Conservation (phyloP, 1,140 invertebrate genomes). For the Euura lappo region DNA sequence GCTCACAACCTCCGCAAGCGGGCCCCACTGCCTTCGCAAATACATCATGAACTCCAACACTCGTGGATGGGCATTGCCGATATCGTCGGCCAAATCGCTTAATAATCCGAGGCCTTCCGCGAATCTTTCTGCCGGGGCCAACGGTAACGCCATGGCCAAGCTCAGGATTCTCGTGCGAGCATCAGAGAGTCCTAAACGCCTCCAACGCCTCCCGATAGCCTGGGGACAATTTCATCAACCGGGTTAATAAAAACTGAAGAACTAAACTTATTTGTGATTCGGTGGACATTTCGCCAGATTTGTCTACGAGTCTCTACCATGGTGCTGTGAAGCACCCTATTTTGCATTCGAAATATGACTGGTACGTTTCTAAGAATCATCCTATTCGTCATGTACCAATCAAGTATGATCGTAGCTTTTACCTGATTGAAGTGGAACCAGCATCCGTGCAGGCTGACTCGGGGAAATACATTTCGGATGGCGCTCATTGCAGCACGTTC, state of each 20-base stretch:
- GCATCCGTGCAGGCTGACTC: neutral
- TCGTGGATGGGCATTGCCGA: neutral
- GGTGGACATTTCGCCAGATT: too few species aligned
- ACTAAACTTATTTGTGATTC: too few species aligned
- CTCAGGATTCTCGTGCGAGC: too few species aligned
- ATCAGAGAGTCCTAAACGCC: too few species aligned
- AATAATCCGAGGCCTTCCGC: neutral
- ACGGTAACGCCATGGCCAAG: neutral
- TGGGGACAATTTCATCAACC: too few species aligned
- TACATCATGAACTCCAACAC: neutral
- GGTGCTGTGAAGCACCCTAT: too few species aligned
- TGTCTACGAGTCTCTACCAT: too few species aligned
- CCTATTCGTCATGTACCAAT: too few species aligned
- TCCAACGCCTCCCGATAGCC: too few species aligned
- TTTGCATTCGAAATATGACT: too few species aligned
- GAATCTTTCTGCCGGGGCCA: neutral
- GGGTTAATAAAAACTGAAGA: too few species aligned
- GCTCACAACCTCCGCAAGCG: conserved; percentile 9
- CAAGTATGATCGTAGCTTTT: neutral
- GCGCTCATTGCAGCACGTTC: neutral
- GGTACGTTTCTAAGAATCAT: too few species aligned
- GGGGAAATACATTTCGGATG: neutral
- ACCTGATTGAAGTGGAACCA: neutral
- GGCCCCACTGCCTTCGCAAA: neutral
- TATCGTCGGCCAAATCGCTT: neutral